Evolutionary conservation across 1,140 invertebrate genomes (phyloP), one percentile per base, ranked within the genome.

Genomic region (Sogatella furcifera): DNA sequence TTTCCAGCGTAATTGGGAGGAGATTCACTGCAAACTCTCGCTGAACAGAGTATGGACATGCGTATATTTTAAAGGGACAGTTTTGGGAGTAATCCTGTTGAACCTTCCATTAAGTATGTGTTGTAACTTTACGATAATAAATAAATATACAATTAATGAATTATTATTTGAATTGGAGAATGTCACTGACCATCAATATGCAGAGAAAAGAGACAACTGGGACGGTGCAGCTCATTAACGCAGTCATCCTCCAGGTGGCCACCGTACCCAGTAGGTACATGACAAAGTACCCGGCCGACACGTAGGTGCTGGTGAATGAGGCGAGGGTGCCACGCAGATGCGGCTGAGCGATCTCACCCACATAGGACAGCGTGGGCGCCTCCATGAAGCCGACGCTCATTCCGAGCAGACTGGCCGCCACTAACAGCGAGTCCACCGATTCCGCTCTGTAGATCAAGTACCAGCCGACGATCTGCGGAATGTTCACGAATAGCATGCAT

Each of bases 261-360:
- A 67, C 15, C 10, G 54, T 64, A 0, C 68, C 68, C 11, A 70
- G 19, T 0, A 66, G 15, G 59, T 63, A 69, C 64, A 67, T 66
- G 15, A 69, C 4, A 38, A 69, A 54, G 11, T 63, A 61, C 3
- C 69, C 69, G 0, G 65, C 15, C 3, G 63, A 58, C 0, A 69
- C 60, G 52, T 57, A 57, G 0, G 63, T 44, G 15, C 55, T 62
- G 6, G 65, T 58, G 17, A 66, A 66, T 14, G 68, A 66, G 14
- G 66, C 64, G 14, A 70, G 58, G 9, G 34, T 62, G 1, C 68
- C 68, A n/a, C 69, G 28, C 24, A 69, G 52, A 8, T 61, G 31
- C 15, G 66, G 68, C 69, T 74, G 78, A 73, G 73, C 74, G 5
- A 80, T 76, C 70, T 81, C 78, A 5, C 77, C 77, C 8, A 81